Evolutionary conservation across 2,113 vertebrate genomes (phyloP), one percentile per base, ranked within the genome.

Genomic region (Nothocercus julius): DNA sequence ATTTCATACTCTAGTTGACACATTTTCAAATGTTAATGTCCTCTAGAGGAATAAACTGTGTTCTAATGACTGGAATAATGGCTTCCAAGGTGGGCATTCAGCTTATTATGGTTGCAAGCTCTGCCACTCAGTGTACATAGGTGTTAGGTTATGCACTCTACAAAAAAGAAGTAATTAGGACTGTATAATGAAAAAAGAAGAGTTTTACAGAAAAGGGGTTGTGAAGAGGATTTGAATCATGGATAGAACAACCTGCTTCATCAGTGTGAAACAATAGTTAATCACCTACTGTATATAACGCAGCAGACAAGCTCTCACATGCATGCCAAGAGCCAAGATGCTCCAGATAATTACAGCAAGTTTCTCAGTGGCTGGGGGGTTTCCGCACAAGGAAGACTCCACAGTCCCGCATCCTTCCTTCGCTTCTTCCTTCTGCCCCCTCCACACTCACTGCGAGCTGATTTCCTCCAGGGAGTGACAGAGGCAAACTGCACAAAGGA

Each of bases 1-100:
- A 98, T 98, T 96, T 97, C 76, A 36, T 96, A 93, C 74, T 95
- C 90, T 85, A 86, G 94, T 90, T 98, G 97, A 98, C 97, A 98
- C 96, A 96, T 97, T 97, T 97, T 97, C 96, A 97, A 97, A 97
- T 97, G 97, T 97, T 98, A 98, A 98, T 96, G 96, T 98, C 95
- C 96, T 97, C 96, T 73, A 53, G 83, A 97, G 95, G 92, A 97
- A 98, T 96, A 96, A 98, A 96, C 96, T 95, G 38, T 95, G 95
- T 97, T 97, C 96, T 98, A 98, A 97, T 98, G 97, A 97, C 95
- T 95, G 86, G 93, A 97, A 95, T 97, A 97, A 98, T 96, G 90
- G 95, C 83, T 97, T 97, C 59, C 45, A 96, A 98, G 97, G 98
- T 97, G 96, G 97, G 92, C 73, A 94, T 97, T 97, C 89, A 28